phyloP scores from a whole-genome alignment of 2,797 vertebrate species.

The Sylvilagus floridanus region DNA sequence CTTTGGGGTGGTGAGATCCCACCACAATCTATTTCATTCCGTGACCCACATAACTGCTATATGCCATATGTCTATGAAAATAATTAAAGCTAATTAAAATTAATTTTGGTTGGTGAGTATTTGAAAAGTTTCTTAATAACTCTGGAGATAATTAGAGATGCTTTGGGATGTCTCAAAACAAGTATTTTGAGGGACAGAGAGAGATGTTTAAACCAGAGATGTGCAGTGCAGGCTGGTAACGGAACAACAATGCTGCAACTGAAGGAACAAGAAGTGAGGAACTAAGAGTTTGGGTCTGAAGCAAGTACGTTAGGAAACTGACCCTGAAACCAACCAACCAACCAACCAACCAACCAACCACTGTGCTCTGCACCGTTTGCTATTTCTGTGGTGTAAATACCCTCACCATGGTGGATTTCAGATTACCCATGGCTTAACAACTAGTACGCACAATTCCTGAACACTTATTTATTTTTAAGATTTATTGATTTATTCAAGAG shows the following conservation, averaged over 20 bases:
- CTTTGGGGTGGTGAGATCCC: conserved; percentile 10
- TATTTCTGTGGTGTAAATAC: neutral
- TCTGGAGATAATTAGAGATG: conserved; percentile 71
- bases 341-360: neutral
- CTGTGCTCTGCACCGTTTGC: neutral
- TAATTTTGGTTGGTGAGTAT: conserved; percentile 72
- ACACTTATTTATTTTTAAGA: too few relatives aligned
- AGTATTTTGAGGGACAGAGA: conserved; percentile 55
- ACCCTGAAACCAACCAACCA: neutral
- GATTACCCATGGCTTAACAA: neutral
- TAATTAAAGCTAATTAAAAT: conserved; percentile 79
- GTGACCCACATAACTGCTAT: conserved; percentile 50
- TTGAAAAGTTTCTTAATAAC: conserved; percentile 73
- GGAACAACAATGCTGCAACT: neutral
- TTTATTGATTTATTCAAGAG: too few relatives aligned
- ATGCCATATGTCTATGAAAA: conserved; percentile 55
- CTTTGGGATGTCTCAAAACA: conserved; percentile 71
- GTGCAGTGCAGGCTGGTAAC: neutral
- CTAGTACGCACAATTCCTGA: neutral
- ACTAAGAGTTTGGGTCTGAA: neutral
- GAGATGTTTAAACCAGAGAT: conserved; percentile 56
- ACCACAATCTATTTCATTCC: conserved; percentile 31
- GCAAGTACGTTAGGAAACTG: neutral
- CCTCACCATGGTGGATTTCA: neutral
- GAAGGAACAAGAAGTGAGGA: neutral